Base-by-base conservation (phyloP, 2,888 invertebrate genomes). In the Congeria kusceri region DNA sequence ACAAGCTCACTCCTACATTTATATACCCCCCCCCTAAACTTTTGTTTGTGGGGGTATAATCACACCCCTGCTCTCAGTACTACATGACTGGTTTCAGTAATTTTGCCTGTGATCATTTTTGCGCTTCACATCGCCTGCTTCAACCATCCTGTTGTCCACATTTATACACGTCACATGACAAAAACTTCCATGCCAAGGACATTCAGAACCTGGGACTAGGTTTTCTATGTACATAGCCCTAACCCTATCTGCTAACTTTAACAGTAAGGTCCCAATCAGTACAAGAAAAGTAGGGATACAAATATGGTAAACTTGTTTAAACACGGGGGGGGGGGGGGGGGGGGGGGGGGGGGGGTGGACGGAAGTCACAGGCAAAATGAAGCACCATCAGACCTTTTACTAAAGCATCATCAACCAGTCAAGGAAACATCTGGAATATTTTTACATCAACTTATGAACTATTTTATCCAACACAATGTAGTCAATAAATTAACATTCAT, bases 381-480 rank as follows among this genome's bases (percentile, higher is more conserved):
- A n/a, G 32, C 29, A 71, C 25, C 68, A 76, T 83, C 83, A 83
- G 83, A 68, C 83, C 83, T 83, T 83, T 83, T 83, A 83, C 83
- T 46, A 18, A 53, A 23, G 32, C 83, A 83, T 83, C 83, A 83
- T 71, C 69, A 79, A 79, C 77, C 83, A 83, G 78, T 76, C 68
- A 58, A 5, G 18, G 20, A 3, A 56, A 53, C 7, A 3, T 29
- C 11, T 28, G n/a, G n/a, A n/a, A n/a, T n/a, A n/a, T n/a, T n/a
- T n/a, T n/a, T n/a, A n/a, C n/a, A n/a, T n/a, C n/a, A n/a, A n/a
- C n/a, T n/a, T n/a, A n/a, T n/a, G n/a, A n/a, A n/a, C n/a, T n/a
- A n/a, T n/a, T n/a, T n/a, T n/a, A n/a, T n/a, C n/a, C n/a, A n/a
- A n/a, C n/a, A n/a, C n/a, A n/a, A n/a, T n/a, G n/a, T n/a, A n/a